These are phyloP conservation scores for Malacosoma neustria DNA, from an alignment of 2,888 invertebrate genomes.

Conservation along the genomic window DNA sequence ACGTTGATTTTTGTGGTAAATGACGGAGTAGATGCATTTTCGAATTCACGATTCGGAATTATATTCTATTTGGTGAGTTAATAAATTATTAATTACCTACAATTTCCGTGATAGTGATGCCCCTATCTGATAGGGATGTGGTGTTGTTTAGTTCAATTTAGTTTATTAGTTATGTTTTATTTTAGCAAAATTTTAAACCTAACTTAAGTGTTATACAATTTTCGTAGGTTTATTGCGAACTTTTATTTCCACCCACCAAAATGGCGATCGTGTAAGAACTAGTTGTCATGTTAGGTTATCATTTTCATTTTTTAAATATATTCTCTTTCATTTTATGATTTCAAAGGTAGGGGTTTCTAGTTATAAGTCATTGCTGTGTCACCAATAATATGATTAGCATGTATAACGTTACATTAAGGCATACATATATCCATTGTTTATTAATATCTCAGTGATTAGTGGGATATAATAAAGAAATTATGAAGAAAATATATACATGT, in stretches of 20 bases:
- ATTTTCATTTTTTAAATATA: conserved; percentile 39
- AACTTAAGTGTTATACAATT: conserved; percentile 72
- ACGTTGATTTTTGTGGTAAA: conserved; percentile 63
- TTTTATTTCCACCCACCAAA: conserved; percentile 69
- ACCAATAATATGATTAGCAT: conserved; percentile 69
- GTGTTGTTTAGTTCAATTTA: conserved; percentile 75
- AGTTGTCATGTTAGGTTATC: conserved; percentile 58
- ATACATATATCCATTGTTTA: conserved; percentile 31
- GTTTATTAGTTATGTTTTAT: conserved; percentile 75
- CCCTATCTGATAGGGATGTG: conserved; percentile 62
- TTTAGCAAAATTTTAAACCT: conserved; percentile 74
- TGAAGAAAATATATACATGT: conserved; percentile 21
- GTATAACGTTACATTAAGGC: conserved; percentile 48
- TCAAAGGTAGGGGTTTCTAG: conserved; percentile 53
- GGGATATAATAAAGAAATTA: conserved; percentile 27
- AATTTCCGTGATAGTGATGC: conserved; percentile 61
- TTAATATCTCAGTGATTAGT: conserved; percentile 45
- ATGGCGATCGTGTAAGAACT: conserved; percentile 45
- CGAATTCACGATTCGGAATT: conserved; percentile 37
- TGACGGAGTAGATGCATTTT: conserved; percentile 59
- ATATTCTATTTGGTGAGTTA: conserved; percentile 46
- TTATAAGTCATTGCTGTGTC: conserved; percentile 69
- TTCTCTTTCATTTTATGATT: conserved; percentile 34
- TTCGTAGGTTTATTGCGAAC: conserved; percentile 63
- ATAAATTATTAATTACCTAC: conserved; percentile 61